Evolutionary conservation across 2,888 invertebrate genomes (phyloP).

Genomic region (Yponomeuta plumbellus): DNA sequence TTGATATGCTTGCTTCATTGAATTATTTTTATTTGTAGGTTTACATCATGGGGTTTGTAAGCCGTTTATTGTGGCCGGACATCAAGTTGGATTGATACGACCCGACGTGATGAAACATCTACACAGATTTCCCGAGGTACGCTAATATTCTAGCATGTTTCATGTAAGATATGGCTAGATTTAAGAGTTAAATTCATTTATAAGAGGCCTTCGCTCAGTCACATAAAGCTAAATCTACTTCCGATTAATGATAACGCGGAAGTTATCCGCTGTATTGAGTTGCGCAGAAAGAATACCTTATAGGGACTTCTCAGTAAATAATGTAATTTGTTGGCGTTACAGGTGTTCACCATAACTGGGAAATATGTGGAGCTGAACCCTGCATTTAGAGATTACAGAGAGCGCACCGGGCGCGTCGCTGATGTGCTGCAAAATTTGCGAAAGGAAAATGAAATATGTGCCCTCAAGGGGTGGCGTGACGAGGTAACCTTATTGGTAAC

Average conservation of each 20-base stretch:
- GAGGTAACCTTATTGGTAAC: constrained; percentile 76
- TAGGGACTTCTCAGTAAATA: not conserved
- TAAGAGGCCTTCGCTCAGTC: not conserved
- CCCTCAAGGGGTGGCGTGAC: constrained; percentile 94
- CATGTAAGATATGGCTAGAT: not conserved
- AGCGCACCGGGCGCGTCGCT: constrained; percentile 86
- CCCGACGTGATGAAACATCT: constrained; percentile 90
- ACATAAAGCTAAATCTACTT: not conserved
- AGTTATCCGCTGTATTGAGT: too few species aligned
- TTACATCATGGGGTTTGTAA: constrained; percentile 86
- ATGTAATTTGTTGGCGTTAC: not conserved
- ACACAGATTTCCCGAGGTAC: constrained; percentile 87
- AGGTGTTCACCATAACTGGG: constrained; percentile 84
- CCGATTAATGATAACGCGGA: not conserved
- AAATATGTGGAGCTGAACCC: constrained; percentile 90
- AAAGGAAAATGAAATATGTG: constrained; percentile 84
- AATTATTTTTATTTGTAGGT: constrained; percentile 62
- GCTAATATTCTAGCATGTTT: constrained; percentile 11
- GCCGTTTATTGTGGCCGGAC: constrained; percentile 91
- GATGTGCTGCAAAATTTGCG: constrained; percentile 86
- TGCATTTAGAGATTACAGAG: constrained; percentile 89
- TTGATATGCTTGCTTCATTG: constrained; percentile 17
- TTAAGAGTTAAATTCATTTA: not conserved
- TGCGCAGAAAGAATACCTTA: too few species aligned
- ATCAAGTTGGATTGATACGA: constrained; percentile 91